Evolutionary conservation across 1,140 invertebrate genomes (phyloP), one percentile per base, ranked within the genome.

Genomic region (Venustaconcha ellipsiformis): DNA sequence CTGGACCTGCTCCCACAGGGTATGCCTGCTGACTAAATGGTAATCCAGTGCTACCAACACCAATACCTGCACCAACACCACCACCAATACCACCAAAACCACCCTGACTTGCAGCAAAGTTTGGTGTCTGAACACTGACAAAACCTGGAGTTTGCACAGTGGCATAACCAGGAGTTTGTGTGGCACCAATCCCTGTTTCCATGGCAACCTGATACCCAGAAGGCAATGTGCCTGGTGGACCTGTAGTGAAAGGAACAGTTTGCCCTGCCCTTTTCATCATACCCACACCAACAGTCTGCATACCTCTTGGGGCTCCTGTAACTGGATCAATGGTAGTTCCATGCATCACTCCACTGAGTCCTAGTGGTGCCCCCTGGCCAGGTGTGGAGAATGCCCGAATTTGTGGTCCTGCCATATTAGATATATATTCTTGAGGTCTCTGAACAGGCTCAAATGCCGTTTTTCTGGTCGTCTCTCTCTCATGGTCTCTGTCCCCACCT

Each of bases 361-460:
- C 37, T 11, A 48, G 11, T 48, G 37, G 6, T 48, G 37, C 37
- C 37, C 37, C 37, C 37, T 48, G 37, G 37, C 37, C 37, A 48
- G 37, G 37, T 48, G 37, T 48, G 37, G 37, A 48, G 37, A 48
- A 62, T 8, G 64, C 23, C 23, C 58, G 12, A n/a, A 71, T 57
- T 14, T 63, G 69, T 66, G 55, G 63, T 59, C 74, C 71, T 2
- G 68, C 26, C 67, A 76, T 37, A 62, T 70, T 63, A 8, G 74
- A 67, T 20, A 60, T 20, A 30, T 70, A 57, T 17, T 69, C 18
- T 56, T 70, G 23, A 37, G 68, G 74, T 60, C 74, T 62, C 6
- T 66, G 74, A 6, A 76, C 57, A 20, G 74, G 74, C 67, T 76
- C 74, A 66, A 76, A 70, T 14, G 57, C 74, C 17, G 56, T 30